A percentile compares a stretch with the other conserved stretches of the same genome.
These are phyloP conservation scores for Idaea aversata DNA, from an alignment of 2,888 invertebrate species.

Conservation along the genomic window DNA sequence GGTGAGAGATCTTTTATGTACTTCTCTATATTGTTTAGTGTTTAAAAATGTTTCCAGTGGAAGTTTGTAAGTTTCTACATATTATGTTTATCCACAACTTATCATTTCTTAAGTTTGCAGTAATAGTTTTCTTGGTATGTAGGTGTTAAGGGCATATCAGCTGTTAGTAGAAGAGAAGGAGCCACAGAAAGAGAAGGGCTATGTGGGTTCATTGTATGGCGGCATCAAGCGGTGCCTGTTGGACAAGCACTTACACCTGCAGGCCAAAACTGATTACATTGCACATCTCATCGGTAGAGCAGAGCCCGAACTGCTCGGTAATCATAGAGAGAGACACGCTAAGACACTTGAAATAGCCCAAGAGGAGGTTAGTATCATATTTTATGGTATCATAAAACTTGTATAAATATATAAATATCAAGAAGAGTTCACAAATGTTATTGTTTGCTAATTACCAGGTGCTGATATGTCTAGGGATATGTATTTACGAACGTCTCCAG, in stretches of 20 bases:
- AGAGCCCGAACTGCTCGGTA: constrained; percentile 94
- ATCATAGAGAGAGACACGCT: constrained; percentile 94
- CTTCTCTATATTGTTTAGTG: background rate
- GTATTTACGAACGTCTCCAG: constrained; percentile 94
- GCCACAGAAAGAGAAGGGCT: constrained; percentile 93
- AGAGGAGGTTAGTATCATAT: constrained; percentile 83
- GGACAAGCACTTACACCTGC: constrained; percentile 93
- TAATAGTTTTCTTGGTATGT: constrained; percentile 8
- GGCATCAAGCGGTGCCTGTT: constrained; percentile 92
- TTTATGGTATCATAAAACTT: too few relatives aligned
- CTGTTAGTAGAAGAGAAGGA: constrained; percentile 92
- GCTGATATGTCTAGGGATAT: constrained; percentile 95
- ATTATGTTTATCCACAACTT: constrained; percentile 6
- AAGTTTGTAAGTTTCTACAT: background rate
- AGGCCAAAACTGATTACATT: constrained; percentile 93
- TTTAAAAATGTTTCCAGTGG: background rate
- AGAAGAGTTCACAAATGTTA: too few relatives aligned
- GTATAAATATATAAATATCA: too few relatives aligned
- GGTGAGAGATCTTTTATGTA: constrained; percentile 70
- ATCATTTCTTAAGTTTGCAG: too few relatives aligned
- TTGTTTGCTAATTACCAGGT: constrained; percentile 68
- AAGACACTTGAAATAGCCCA: constrained; percentile 98
- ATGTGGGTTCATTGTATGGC: constrained; percentile 91
- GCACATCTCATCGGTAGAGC: constrained; percentile 92
- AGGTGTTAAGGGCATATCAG: constrained; percentile 89